Conservation (phyloP, 2,797 vertebrate species). For the Muscicapa comitata region DNA sequence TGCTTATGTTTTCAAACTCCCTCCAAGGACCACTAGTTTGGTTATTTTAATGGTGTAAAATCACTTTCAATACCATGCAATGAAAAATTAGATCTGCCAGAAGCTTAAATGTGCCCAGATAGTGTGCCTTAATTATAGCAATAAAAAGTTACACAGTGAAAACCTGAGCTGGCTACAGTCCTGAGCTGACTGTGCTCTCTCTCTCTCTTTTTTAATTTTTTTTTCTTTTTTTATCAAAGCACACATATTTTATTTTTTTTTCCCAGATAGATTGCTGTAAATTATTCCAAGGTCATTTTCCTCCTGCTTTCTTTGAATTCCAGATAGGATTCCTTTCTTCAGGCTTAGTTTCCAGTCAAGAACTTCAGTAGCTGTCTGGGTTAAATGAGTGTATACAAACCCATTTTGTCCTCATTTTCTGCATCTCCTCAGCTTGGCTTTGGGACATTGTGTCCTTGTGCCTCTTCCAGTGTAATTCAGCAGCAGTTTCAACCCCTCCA, state of each 20-base stretch:
- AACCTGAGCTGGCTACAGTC: not conserved
- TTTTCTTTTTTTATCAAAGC: not conserved
- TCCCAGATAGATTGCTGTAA: not conserved
- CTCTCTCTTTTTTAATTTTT: not conserved
- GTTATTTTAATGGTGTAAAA: not conserved
- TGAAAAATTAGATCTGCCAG: not conserved
- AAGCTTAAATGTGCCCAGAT: not conserved
- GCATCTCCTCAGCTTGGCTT: not conserved
- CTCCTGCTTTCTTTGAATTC: not conserved
- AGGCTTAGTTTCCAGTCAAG: not conserved
- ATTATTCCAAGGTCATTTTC: not conserved
- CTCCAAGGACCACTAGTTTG: not conserved
- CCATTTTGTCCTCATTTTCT: not conserved
- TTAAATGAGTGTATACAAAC: not conserved
- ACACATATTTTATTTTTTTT: not conserved
- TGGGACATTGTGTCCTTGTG: not conserved
- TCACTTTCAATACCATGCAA: not conserved
- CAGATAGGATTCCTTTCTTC: not conserved
- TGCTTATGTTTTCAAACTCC: conserved; percentile 9
- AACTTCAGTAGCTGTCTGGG: not conserved
- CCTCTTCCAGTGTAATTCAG: not conserved
- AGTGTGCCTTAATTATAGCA: not conserved
- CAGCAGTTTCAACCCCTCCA: not conserved
- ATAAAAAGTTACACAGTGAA: not conserved
- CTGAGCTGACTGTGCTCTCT: not conserved